A percentile compares a stretch with the other conserved stretches of the same genome.
phyloP scores from a whole-genome alignment of 2,113 vertebrate species.

The Phyllostomus discolor region DNA sequence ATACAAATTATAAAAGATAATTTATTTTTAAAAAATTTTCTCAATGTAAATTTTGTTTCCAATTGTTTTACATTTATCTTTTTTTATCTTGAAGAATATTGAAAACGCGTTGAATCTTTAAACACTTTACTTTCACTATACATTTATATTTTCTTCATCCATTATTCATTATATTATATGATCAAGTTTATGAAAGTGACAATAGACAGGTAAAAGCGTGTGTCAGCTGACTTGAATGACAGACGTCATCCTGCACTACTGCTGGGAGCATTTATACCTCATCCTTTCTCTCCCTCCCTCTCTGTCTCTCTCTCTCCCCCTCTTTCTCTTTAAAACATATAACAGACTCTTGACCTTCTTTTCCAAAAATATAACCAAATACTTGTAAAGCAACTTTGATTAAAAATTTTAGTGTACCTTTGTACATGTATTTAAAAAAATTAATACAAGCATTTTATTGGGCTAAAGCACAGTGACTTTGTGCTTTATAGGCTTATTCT shows the following conservation, averaged over 20 bases:
- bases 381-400: neutral
- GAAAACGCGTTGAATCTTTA: neutral
- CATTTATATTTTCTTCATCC: neutral
- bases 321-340: neutral
- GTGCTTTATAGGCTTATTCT: neutral
- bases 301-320: neutral
- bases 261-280: neutral
- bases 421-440: neutral
- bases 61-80: neutral
- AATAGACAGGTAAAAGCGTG: neutral
- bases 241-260: too few species aligned
- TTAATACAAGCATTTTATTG: neutral
- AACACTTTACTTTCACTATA: neutral
- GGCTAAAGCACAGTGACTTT: too few species aligned
- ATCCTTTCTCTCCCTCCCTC: neutral
- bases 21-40: neutral
- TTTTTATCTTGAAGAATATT: neutral
- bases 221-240: neutral
- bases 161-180: slow-evolving; percentile 7
- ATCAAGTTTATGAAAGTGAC: neutral
- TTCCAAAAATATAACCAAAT: neutral
- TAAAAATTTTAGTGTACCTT: neutral
- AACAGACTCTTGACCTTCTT: neutral
- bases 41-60: neutral
- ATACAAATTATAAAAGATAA: too few species aligned